Evolutionary conservation across 2,113 vertebrate species (phyloP).

Genomic region (Megaceryle torquata): DNA sequence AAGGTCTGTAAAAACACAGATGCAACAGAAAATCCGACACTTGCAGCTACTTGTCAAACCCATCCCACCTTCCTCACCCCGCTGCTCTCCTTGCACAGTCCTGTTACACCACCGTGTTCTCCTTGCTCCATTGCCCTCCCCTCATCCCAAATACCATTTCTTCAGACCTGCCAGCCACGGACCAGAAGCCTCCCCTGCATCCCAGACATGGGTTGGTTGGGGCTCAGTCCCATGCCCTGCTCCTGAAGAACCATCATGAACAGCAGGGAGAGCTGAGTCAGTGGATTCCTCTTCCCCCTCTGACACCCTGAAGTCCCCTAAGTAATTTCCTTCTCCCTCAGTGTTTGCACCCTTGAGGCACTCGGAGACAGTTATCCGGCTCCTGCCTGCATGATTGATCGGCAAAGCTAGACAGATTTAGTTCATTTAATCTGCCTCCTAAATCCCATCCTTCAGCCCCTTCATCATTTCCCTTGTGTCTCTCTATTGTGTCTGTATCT

Average conservation of each 20-base stretch:
- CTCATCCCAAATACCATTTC: not conserved
- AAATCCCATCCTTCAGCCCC: constrained; percentile 33
- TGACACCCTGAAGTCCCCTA: not conserved
- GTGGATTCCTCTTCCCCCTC: not conserved
- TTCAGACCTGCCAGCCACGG: not conserved
- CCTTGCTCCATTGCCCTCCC: not conserved
- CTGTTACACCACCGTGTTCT: fast-evolving
- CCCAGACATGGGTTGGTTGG: fast-evolving
- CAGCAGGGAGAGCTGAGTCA: not conserved
- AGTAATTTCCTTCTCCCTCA: not conserved
- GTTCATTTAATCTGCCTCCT: constrained; percentile 41
- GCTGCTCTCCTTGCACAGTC: not conserved
- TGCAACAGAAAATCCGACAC: fast-evolving
- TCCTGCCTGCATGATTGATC: constrained; percentile 28
- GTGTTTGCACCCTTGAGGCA: not conserved
- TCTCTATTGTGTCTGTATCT: not conserved
- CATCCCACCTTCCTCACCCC: not conserved
- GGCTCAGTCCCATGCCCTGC: not conserved
- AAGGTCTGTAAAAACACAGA: not conserved
- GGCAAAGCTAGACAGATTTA: constrained; percentile 39
- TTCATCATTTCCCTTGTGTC: not conserved
- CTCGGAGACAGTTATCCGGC: not conserved
- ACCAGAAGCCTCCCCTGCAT: not conserved
- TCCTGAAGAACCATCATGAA: fast-evolving
- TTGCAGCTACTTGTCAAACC: not conserved